Percentiles rank a stretch among this genome's conserved stretches.
These are phyloP conservation scores for Ibidorhyncha struthersii DNA, from an alignment of 2,113 vertebrate genomes.

Conservation along the genomic window DNA sequence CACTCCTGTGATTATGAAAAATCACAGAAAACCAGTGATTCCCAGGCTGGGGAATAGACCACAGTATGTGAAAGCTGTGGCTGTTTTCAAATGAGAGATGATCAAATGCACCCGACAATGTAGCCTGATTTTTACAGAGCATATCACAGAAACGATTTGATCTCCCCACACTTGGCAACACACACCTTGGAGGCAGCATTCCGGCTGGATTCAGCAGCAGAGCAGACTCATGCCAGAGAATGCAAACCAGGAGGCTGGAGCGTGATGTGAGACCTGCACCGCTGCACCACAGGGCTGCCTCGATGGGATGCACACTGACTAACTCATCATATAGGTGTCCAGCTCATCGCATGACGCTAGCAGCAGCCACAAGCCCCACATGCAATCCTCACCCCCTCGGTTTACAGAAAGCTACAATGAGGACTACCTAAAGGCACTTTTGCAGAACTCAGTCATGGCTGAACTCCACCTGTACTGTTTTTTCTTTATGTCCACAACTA, in stretches of 20 bases:
- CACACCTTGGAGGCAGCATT: fast-evolving
- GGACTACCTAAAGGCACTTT: not conserved
- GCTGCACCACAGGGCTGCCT: not conserved
- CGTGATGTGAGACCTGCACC: not conserved
- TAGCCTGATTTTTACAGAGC: not conserved
- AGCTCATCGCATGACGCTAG: not conserved
- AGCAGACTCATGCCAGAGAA: not conserved
- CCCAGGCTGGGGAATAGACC: not conserved
- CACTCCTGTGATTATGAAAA: not conserved
- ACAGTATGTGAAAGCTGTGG: not conserved
- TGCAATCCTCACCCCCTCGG: not conserved
- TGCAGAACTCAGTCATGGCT: not conserved
- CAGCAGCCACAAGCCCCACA: not conserved
- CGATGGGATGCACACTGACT: not conserved
- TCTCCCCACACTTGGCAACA: not conserved
- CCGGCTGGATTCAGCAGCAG: not conserved
- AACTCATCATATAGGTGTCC: not conserved
- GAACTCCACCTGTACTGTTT: not conserved
- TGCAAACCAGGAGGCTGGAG: not conserved
- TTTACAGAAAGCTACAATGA: not conserved
- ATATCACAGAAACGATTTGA: not conserved
- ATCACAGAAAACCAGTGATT: not conserved
- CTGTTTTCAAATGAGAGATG: not conserved
- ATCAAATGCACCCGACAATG: not conserved
- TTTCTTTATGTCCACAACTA: not conserved